Percentiles rank a stretch among this genome's conserved stretches.
phyloP scores from a whole-genome alignment of 2,888 invertebrate genomes.

The Rutpela maculata region DNA sequence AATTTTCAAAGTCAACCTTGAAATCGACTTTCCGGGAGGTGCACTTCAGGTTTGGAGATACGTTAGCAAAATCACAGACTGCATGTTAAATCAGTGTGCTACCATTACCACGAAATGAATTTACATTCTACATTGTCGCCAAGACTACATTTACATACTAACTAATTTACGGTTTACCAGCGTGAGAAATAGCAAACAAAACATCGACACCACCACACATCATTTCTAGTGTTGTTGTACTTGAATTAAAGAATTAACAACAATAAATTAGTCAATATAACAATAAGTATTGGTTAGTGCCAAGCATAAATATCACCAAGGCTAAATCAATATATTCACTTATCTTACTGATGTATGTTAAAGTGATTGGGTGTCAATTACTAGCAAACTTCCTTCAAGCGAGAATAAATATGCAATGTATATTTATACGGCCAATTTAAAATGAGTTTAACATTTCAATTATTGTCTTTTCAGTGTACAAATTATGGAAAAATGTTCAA shows the following conservation, averaged over 20 bases:
- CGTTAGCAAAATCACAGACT: slow-evolving; percentile 9
- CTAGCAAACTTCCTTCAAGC: slow-evolving; percentile 15
- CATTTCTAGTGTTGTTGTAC: not conserved
- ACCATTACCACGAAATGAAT: not conserved
- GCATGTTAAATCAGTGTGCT: slow-evolving; percentile 15
- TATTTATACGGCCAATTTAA: not conserved
- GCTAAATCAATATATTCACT: slow-evolving; percentile 10
- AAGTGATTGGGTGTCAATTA: slow-evolving; percentile 18
- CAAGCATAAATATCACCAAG: slow-evolving; percentile 15
- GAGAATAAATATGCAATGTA: slow-evolving; percentile 15
- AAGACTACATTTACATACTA: slow-evolving; percentile 17
- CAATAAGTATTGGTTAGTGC: not conserved
- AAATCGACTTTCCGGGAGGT: not conserved
- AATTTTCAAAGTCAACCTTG: slow-evolving; percentile 12
- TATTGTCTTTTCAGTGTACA: not conserved
- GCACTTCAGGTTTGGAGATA: slow-evolving; percentile 6
- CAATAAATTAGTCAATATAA: slow-evolving; percentile 16
- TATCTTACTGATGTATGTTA: not conserved
- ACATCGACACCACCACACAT: not conserved
- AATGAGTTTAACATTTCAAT: slow-evolving; percentile 2
- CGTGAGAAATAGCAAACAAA: slow-evolving; percentile 26
- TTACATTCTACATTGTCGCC: slow-evolving; percentile 21
- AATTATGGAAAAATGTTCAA: no score
- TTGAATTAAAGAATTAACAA: slow-evolving; percentile 5
- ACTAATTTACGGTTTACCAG: not conserved